These are phyloP conservation scores for Premnoplex brunnescens DNA, from an alignment of 2,797 vertebrate species.

Conservation along the genomic window DNA sequence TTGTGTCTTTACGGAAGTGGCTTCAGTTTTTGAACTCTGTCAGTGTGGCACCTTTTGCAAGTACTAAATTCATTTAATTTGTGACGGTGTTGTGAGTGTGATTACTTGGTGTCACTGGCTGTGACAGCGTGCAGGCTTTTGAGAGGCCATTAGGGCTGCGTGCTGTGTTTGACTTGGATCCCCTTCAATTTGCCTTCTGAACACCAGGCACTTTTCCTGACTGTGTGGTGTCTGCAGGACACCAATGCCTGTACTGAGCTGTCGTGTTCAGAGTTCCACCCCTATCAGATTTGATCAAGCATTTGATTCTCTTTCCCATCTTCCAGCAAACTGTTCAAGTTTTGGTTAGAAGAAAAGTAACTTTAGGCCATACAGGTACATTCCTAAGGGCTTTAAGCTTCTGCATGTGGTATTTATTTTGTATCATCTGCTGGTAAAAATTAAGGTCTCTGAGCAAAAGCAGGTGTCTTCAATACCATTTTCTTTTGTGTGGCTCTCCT, in stretches of 20 bases:
- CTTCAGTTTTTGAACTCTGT: background rate
- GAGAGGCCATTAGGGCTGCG: background rate
- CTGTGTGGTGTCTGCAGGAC: background rate
- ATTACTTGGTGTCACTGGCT: background rate
- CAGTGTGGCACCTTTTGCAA: background rate
- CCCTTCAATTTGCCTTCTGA: background rate
- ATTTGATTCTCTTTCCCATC: background rate
- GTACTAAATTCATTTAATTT: background rate
- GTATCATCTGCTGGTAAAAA: background rate
- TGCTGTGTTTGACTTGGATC: accelerated
- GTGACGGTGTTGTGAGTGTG: background rate
- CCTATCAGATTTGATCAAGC: background rate
- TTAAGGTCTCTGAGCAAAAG: background rate
- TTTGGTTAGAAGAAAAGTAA: background rate
- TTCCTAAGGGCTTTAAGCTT: background rate
- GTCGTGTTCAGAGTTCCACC: accelerated
- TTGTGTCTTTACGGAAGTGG: background rate
- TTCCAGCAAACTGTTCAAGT: background rate
- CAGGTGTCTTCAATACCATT: background rate
- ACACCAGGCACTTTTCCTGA: background rate
- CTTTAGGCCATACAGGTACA: background rate
- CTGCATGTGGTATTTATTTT: background rate
- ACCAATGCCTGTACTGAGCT: accelerated
- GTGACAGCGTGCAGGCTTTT: background rate
- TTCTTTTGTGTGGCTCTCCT: background rate